Evolutionary conservation across 1,140 invertebrate genomes (phyloP), one percentile per base, ranked within the genome.

Genomic region (Microplitis demolitor): DNA sequence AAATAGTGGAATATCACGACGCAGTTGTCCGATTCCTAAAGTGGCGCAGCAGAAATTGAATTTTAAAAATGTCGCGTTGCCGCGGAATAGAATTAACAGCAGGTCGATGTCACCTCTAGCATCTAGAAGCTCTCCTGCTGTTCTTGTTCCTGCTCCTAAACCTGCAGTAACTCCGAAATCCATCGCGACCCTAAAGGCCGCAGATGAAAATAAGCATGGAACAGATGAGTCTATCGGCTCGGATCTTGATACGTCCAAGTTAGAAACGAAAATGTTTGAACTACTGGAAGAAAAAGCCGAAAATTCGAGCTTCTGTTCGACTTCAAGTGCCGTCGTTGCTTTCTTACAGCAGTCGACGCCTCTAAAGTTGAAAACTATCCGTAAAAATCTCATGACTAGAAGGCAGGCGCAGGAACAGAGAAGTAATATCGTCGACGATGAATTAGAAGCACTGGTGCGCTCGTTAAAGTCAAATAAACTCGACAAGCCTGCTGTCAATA

Each of bases 231-330:
- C 69, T 16, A 64, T 50, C n/a, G 75, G 34, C 82, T 86, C 74
- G 77, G 87, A 87, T 80, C 82, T 85, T 77, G 89, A 78, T 74
- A 85, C 75, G 0, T 76, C 82, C 14, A 84, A 85, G 66, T 76
- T 81, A 24, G 86, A 86, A 77, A 74, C 83, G 1, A 86, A 82
- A 68, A 89, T 92, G 77, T 94, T 94, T 88, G 92, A 94, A 80
- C 77, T 91, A 2, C 83, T 94, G 67, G 93, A 94, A 83, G 89
- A 91, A 78, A 91, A 91, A 80, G 90, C 90, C 1, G 87, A 89
- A 45, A 89, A 92, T 83, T 91, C 90, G 61, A 93, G 92, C 82
- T 93, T 93, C 75, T 91, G 89, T 83, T 91, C 93, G 31, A 90
- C 91, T 31, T 93, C 91, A 69, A 92, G 91, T 69, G 89, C 90